Base-by-base conservation (phyloP, 1,140 invertebrate species). In the Drosophila gunungcola region DNA sequence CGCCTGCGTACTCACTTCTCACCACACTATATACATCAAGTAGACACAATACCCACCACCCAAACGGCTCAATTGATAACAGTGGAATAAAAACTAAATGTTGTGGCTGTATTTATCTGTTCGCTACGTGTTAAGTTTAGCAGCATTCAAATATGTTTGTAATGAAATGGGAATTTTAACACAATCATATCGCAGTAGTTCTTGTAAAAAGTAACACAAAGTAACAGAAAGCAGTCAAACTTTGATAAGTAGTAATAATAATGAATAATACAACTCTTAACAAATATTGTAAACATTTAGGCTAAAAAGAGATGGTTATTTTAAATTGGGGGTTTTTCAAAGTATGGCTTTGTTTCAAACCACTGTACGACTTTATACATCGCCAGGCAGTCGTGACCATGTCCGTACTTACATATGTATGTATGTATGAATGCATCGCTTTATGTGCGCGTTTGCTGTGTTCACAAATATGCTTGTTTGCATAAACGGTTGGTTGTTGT, bases 381-480 rank as follows among this genome's bases (percentile, higher is more conserved):
- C 43, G 56, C 7, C 43, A 21, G 36, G 43, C 56, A 68, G 36
- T 68, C 45, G 64, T 68, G 36, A 64, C 38, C 62, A 64, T 64
- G 62, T 64, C 52, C 10, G 39, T 13, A 10, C 32, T 29, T 63
- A 12, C 25, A 11, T 52, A 27, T 9, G 4, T 42, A 49, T 58
- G n/a, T 51, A 42, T 36, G 21, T n/a, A n/a, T n/a, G n/a, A n/a
- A n/a, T 75, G 42, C 67, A 21, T 58, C 21, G 49, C 11, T 64
- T 27, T 61, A n/a, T 48, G 45, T 52, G 46, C 27, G 48, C 29
- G 49, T 55, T 29, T 68, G 45, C 46, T 57, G 25, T 48, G 43
- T 13, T 39, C 38, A 43, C 38, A 74, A 51, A 57, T 60, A 60
- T 68, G 54, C 55, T 75, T 76, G 61, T 76, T 76, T 76, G 73